phyloP scores from a whole-genome alignment of 2,888 invertebrate species.

The Atethmia centrago region DNA sequence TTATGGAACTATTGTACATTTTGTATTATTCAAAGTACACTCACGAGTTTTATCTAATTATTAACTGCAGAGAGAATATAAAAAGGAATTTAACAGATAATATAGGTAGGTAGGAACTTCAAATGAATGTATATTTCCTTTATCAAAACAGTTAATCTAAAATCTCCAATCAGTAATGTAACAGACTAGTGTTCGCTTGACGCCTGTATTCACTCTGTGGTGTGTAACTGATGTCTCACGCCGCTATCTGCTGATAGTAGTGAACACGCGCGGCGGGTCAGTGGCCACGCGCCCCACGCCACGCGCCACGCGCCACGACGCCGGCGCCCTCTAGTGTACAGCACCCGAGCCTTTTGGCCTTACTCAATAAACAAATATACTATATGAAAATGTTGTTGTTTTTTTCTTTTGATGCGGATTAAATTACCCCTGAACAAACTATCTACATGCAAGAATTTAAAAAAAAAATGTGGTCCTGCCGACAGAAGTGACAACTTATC shows the following conservation, averaged over 20 bases:
- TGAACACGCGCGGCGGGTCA: too few relatives aligned
- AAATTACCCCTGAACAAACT: neutral
- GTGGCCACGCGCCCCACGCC: neutral
- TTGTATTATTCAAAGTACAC: conserved; percentile 58
- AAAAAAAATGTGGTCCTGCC: too few relatives aligned
- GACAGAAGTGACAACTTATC: too few relatives aligned
- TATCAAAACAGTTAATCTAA: conserved; percentile 11
- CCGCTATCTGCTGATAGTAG: too few relatives aligned
- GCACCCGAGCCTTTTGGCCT: conserved; percentile 74
- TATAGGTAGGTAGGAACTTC: conserved; percentile 33
- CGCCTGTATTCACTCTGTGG: conserved; percentile 42
- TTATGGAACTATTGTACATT: conserved; percentile 59
- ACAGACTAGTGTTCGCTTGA: neutral
- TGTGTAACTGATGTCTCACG: conserved; percentile 9
- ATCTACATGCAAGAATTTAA: neutral
- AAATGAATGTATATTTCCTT: conserved; percentile 18
- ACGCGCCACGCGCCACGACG: conserved; percentile 3
- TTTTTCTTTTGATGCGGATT: neutral
- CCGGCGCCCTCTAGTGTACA: conserved; percentile 51
- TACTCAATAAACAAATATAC: conserved; percentile 77
- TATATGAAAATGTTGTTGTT: conserved; percentile 43
- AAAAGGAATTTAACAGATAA: conserved; percentile 15
- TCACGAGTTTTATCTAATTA: conserved; percentile 42
- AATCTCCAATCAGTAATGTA: conserved; percentile 5
- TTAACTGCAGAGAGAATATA: conserved; percentile 49